Conservation (phyloP, 1,140 invertebrate species). For the Belonocnema kinseyi region DNA sequence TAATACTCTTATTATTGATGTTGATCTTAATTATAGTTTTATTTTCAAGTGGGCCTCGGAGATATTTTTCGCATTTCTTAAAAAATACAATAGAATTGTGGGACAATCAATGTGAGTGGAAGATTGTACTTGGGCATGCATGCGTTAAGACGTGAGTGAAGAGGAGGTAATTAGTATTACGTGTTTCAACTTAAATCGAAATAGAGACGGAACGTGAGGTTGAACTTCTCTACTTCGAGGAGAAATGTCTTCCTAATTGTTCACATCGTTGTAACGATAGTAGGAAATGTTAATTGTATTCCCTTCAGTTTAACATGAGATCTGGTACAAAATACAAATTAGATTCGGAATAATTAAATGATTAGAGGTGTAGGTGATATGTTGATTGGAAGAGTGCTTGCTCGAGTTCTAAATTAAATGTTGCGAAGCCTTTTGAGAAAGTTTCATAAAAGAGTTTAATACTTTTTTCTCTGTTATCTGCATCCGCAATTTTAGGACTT, state of each 20-base stretch:
- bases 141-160: conserved; percentile 3
- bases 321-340: not conserved
- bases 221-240: conserved; percentile 17
- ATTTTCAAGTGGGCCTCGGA: not conserved
- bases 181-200: conserved; percentile 26
- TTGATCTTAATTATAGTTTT: too few relatives aligned
- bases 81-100: not conserved
- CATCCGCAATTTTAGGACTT: too few relatives aligned
- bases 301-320: not conserved
- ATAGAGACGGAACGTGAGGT: conserved; percentile 23
- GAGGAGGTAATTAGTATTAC: conserved; percentile 9
- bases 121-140: conserved; percentile 13
- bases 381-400: too few relatives aligned
- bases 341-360: not conserved
- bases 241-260: conserved; percentile 28
- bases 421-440: too few relatives aligned
- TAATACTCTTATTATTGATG: too few relatives aligned
- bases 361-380: too few relatives aligned
- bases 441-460: too few relatives aligned
- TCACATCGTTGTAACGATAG: conserved; percentile 26
- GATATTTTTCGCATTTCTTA: not conserved
- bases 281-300: conserved; percentile 17
- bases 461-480: too few relatives aligned
- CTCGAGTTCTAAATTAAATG: too few relatives aligned
- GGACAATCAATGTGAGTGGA: not conserved